phyloP scores from a whole-genome alignment of 2,888 invertebrate genomes.

The Timandra comae region DNA sequence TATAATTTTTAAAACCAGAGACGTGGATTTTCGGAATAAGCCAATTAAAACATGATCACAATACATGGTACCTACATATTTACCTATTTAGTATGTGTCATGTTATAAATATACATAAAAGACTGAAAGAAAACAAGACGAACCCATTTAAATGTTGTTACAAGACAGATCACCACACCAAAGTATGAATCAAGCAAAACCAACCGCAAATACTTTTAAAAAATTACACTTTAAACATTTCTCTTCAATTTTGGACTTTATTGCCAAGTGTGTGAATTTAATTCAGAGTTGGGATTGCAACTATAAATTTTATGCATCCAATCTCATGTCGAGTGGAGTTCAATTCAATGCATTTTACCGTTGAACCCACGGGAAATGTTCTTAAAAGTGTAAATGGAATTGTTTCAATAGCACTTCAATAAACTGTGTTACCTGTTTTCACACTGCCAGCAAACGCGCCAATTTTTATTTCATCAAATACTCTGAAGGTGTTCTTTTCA shows the following conservation, averaged over 20 bases:
- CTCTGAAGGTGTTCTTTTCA: too few species aligned
- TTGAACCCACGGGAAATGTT: constrained; percentile 13
- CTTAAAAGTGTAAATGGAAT: constrained; percentile 43
- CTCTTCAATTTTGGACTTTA: constrained; percentile 9
- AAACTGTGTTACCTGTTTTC: constrained; percentile 20
- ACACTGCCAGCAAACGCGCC: constrained; percentile 11
- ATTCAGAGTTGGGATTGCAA: constrained; percentile 25
- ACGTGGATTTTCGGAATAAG: too few species aligned
- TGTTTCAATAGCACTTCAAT: constrained; percentile 36
- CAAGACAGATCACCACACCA: too few species aligned
- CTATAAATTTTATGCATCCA: constrained; percentile 55
- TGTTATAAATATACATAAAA: too few species aligned
- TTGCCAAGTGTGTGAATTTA: too few species aligned
- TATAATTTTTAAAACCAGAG: too few species aligned
- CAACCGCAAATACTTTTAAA: constrained; percentile 1
- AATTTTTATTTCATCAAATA: constrained; percentile 14
- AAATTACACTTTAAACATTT: neutral
- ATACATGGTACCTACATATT: too few species aligned
- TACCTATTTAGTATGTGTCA: too few species aligned
- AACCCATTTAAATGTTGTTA: too few species aligned
- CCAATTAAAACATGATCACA: too few species aligned
- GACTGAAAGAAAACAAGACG: too few species aligned
- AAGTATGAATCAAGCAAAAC: too few species aligned
- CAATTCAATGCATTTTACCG: constrained; percentile 43
- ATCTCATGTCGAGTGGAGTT: constrained; percentile 49